Evolutionary conservation across 2,113 vertebrate genomes (phyloP).

Genomic region (Clinocottus analis): DNA sequence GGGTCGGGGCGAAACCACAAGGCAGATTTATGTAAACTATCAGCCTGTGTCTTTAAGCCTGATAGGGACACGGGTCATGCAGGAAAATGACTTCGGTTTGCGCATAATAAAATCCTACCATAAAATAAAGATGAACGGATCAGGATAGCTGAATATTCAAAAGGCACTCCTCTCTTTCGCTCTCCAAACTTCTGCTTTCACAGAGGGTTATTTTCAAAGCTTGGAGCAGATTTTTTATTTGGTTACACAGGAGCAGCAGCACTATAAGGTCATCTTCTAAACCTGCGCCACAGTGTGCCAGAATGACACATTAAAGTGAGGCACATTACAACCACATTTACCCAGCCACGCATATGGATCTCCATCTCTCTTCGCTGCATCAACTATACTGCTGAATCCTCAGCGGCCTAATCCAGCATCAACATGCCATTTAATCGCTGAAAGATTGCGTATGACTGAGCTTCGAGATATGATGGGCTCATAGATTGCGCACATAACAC

Average conservation of each 20-base stretch:
- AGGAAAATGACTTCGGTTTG: constrained; percentile 51
- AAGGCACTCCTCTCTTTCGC: too few relatives aligned
- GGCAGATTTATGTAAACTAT: constrained; percentile 83
- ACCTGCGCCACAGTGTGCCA: constrained; percentile 56
- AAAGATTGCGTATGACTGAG: constrained; percentile 63
- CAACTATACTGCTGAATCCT: constrained; percentile 53
- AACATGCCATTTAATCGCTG: constrained; percentile 63
- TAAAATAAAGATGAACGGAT: constrained; percentile 64
- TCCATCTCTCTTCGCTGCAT: constrained; percentile 21
- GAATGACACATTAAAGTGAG: constrained; percentile 67
- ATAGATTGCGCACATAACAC: constrained; percentile 61
- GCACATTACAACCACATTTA: constrained; percentile 64
- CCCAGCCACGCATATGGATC: constrained; percentile 52
- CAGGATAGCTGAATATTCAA: constrained; percentile 36
- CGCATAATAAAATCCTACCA: constrained; percentile 60
- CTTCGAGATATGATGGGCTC: constrained; percentile 62
- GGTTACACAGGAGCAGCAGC: constrained; percentile 44
- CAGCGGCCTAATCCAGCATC: constrained; percentile 68
- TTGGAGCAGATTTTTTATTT: constrained; percentile 44
- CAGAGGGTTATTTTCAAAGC: constrained; percentile 34
- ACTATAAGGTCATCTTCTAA: constrained; percentile 48
- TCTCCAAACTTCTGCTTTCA: constrained; percentile 29
- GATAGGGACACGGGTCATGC: constrained; percentile 58
- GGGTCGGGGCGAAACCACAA: constrained; percentile 67
- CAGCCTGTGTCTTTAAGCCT: constrained; percentile 70